These are phyloP conservation scores for Drosophila demipolita DNA, from an alignment of 2,888 invertebrate genomes.

Conservation along the genomic window DNA sequence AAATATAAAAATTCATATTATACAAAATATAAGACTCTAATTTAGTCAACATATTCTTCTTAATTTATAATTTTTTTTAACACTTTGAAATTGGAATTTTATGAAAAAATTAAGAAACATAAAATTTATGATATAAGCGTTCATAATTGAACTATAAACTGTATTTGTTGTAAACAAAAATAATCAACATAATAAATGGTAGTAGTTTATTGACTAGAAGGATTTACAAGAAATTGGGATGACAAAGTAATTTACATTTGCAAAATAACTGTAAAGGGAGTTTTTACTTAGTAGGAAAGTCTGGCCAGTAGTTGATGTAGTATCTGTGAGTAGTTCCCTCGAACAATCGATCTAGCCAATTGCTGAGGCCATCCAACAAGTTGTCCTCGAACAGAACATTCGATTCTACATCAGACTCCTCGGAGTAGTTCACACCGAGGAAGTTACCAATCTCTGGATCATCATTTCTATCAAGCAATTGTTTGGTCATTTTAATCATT, in stretches of 20 bases:
- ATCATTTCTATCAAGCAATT: constrained; percentile 85
- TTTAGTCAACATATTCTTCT: not conserved
- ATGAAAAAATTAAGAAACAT: not conserved
- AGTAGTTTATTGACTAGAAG: constrained; percentile 56
- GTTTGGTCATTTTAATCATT: constrained; percentile 89
- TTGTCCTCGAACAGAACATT: constrained; percentile 89
- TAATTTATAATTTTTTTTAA: not conserved
- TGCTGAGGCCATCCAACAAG: constrained; percentile 95
- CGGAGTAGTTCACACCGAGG: constrained; percentile 91
- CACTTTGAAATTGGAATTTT: not conserved
- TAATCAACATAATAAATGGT: constrained; percentile 28
- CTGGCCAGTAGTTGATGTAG: constrained; percentile 99
- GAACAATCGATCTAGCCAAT: constrained; percentile 98
- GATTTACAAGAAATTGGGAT: constrained; percentile 48
- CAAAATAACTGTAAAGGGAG: not conserved
- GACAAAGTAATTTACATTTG: constrained; percentile 52
- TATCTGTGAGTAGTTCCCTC: constrained; percentile 98
- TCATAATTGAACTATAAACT: not conserved
- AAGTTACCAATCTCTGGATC: constrained; percentile 94
- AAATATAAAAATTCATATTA: not conserved
- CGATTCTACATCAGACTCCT: constrained; percentile 87
- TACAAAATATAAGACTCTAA: constrained; percentile 1
- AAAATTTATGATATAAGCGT: not conserved
- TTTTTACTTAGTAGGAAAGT: constrained; percentile 92
- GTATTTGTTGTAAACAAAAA: constrained; percentile 15